Evolutionary conservation across 1,140 invertebrate species (phyloP).

Genomic region (Platorchestia sp.): DNA sequence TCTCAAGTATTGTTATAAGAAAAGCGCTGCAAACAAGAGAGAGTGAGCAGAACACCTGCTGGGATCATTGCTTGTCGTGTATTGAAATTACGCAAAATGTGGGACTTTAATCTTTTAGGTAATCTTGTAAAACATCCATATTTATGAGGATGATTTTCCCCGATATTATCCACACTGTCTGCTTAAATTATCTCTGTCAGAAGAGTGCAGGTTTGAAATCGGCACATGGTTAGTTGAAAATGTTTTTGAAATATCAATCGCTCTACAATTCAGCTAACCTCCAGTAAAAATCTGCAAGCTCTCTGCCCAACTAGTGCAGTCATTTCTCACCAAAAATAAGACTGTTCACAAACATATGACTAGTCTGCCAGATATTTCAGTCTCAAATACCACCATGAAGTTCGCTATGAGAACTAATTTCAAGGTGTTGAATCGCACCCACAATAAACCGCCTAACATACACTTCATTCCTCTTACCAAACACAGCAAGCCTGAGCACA

Average conservation of each 20-base stretch:
- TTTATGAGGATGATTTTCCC: no score
- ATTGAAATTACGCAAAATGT: background rate
- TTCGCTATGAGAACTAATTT: background rate
- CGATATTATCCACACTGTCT: no score
- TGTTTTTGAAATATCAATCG: no score
- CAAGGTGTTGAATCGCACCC: background rate
- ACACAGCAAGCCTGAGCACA: background rate
- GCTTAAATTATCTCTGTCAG: no score
- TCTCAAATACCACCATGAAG: background rate
- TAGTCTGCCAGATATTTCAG: background rate
- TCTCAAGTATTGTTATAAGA: background rate
- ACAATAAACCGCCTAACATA: background rate
- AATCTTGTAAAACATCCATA: background rate
- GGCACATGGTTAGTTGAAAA: no score
- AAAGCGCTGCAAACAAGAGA: background rate
- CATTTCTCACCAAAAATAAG: background rate
- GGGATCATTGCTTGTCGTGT: background rate
- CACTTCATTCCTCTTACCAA: background rate
- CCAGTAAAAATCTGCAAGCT: background rate
- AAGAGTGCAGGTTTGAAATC: no score
- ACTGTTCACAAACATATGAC: background rate
- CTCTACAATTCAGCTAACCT: no score
- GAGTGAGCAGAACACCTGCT: background rate
- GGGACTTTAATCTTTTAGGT: background rate
- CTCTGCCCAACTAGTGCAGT: background rate